Percentiles rank a stretch among this genome's conserved stretches.
phyloP scores from a whole-genome alignment of 2,797 vertebrate species.

The Limosa lapponica region DNA sequence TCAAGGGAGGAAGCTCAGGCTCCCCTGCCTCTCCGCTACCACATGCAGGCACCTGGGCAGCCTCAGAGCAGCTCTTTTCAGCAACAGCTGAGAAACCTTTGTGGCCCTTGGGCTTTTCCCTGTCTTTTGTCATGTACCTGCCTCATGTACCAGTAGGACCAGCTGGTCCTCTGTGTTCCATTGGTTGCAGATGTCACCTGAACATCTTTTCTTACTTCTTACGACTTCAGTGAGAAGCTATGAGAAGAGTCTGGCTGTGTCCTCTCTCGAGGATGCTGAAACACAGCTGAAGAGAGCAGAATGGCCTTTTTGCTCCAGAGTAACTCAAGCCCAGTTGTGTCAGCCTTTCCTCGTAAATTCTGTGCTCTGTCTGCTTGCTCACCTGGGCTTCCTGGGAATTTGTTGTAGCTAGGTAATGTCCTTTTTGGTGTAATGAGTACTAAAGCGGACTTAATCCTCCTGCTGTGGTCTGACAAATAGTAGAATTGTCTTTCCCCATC shows the following conservation, averaged over 20 bases:
- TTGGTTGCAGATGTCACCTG: not conserved
- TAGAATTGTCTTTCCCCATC: not conserved
- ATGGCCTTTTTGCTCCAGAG: not conserved
- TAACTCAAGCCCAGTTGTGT: not conserved
- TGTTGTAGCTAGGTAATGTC: not conserved
- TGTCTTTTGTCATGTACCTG: not conserved
- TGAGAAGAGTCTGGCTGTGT: not conserved
- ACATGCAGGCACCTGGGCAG: not conserved
- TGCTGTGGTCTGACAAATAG: not conserved
- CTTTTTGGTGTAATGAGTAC: not conserved
- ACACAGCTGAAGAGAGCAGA: not conserved
- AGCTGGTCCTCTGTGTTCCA: not conserved
- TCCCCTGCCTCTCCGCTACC: not conserved
- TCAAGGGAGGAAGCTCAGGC: not conserved
- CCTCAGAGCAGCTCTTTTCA: not conserved
- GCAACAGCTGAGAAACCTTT: not conserved
- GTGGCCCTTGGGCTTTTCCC: not conserved
- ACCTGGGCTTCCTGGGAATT: not conserved
- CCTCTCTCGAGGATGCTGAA: not conserved
- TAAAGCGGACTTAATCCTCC: not conserved
- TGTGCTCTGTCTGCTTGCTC: not conserved
- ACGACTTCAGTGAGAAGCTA: not conserved
- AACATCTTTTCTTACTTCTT: not conserved
- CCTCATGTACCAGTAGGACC: not conserved
- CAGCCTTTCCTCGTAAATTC: accelerated